Evolutionary conservation across 1,140 invertebrate genomes (phyloP).

Genomic region (Ephestia elutella): DNA sequence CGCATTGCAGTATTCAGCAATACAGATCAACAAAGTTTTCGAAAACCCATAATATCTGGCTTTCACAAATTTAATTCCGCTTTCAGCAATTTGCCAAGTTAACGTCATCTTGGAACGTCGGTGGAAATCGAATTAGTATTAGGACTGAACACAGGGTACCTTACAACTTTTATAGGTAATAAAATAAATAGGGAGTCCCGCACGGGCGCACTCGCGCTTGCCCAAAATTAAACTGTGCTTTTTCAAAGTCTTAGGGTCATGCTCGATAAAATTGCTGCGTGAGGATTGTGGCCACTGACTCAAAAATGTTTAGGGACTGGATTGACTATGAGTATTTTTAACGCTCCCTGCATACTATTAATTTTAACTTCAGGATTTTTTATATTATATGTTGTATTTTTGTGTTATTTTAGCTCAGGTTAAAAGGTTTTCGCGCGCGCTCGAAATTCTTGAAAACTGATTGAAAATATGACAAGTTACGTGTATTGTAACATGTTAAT

Average conservation of each 20-base stretch:
- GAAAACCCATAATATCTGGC: not conserved
- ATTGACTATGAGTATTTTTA: no score
- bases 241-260: conserved; percentile 1
- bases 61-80: not conserved
- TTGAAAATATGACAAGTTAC: no score
- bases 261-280: conserved; percentile 6
- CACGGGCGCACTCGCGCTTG: not conserved
- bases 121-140: conserved; percentile 4
- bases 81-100: not conserved
- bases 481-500: no score
- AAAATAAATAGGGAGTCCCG: conserved; percentile 4
- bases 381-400: no score
- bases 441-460: no score
- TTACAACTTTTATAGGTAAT: conserved; percentile 11
- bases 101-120: not conserved
- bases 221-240: conserved; percentile 13
- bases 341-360: no score
- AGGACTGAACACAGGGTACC: not conserved
- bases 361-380: no score
- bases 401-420: no score
- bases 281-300: not conserved
- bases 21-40: no score
- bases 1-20: no score
- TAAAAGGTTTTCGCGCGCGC: no score
- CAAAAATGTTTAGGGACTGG: not conserved